These are phyloP conservation scores for Perodicticus potto DNA, from an alignment of 2,797 vertebrate species.

Conservation along the genomic window DNA sequence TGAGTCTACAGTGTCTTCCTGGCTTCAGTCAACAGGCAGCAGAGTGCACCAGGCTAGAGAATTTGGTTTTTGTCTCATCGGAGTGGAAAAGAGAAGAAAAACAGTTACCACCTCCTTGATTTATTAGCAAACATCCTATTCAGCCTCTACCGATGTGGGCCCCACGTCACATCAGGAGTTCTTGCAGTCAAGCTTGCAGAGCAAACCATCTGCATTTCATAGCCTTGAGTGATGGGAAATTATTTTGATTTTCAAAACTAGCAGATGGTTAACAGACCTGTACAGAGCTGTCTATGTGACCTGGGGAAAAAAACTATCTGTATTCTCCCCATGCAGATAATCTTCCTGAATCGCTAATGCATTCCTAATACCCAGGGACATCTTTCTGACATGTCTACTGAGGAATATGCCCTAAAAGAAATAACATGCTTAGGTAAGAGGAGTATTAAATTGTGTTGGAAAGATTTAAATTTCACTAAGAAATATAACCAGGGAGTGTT, in stretches of 20 bases:
- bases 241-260: slow-evolving; percentile 54
- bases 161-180: not conserved
- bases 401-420: not conserved
- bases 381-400: not conserved
- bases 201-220: not conserved
- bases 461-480: slow-evolving; percentile 30
- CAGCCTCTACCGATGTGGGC: rapidly evolving
- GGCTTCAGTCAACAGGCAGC: not conserved
- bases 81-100: not conserved
- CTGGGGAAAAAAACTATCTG: not conserved
- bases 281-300: not conserved
- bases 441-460: not conserved
- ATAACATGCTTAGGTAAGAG: not conserved
- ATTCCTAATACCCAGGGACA: not conserved
- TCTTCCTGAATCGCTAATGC: not conserved
- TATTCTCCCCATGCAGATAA: not conserved
- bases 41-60: not conserved
- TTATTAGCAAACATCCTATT: not conserved
- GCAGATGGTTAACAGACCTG: not conserved
- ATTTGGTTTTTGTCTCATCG: rapidly evolving
- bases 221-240: not conserved
- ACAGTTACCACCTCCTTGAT: not conserved
- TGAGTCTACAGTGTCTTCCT: not conserved
- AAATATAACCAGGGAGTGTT: not conserved
- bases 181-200: not conserved